phyloP scores from a whole-genome alignment of 2,888 invertebrate genomes.

The Acholoe squamosa region DNA sequence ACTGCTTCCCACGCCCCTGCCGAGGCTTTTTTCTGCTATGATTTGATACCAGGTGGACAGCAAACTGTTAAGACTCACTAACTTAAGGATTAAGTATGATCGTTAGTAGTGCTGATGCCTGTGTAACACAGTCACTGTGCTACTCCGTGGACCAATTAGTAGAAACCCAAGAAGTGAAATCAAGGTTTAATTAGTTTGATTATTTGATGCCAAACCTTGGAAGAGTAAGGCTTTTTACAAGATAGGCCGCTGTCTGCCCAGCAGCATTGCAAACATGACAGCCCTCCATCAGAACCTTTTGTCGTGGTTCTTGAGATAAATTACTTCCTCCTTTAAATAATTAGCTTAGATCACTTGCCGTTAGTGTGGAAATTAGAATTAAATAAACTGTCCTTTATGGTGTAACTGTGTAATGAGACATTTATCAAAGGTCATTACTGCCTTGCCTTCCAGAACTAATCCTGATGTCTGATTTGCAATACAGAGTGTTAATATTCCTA shows the following conservation, averaged over 20 bases:
- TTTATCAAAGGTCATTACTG: slow-evolving; percentile 13
- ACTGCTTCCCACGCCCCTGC: not conserved
- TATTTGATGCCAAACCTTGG: not conserved
- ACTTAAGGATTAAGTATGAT: not conserved
- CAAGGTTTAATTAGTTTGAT: not conserved
- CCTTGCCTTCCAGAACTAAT: not conserved
- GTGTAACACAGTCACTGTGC: not conserved
- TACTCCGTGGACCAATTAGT: slow-evolving; percentile 4
- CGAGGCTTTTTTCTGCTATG: not conserved
- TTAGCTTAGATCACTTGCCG: not conserved
- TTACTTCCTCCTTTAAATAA: not conserved
- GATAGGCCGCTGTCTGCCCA: too few relatives aligned
- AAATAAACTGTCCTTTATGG: not conserved
- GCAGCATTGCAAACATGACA: not conserved
- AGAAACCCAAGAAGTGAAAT: not conserved
- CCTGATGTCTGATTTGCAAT: too few relatives aligned
- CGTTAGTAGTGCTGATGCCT: not conserved
- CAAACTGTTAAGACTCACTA: too few relatives aligned
- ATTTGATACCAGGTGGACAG: not conserved
- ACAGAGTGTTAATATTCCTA: too few relatives aligned
- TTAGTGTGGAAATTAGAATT: not conserved
- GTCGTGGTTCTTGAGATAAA: not conserved
- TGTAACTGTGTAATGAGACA: slow-evolving; percentile 23
- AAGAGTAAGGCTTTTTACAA: not conserved
- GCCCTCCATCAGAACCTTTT: not conserved